Evolutionary conservation across 1,140 invertebrate species (phyloP).

Genomic region (Atta cephalotes): DNA sequence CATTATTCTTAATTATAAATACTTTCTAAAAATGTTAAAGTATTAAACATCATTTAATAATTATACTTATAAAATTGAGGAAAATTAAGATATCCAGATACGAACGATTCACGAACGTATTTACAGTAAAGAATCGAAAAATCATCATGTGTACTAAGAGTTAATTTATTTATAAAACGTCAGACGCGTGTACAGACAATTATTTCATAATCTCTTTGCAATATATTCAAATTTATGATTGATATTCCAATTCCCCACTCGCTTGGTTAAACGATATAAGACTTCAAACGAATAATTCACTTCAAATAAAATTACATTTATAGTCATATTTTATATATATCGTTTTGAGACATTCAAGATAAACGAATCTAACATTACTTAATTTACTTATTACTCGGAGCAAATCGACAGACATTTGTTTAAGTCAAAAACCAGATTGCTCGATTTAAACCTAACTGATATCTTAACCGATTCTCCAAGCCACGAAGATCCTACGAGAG

Average conservation of each 20-base stretch:
- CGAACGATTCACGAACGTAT: too few relatives aligned
- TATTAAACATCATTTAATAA: too few relatives aligned
- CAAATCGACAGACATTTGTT: conserved; percentile 6
- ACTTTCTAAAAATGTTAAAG: too few relatives aligned
- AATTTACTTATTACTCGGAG: not conserved
- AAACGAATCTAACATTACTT: not conserved
- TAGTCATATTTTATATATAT: not conserved
- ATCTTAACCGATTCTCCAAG: conserved; percentile 20
- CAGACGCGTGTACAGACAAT: not conserved
- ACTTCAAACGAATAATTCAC: not conserved
- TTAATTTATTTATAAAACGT: not conserved
- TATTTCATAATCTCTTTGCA: not conserved
- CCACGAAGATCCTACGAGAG: conserved; percentile 68
- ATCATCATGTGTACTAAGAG: too few relatives aligned
- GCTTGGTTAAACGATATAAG: not conserved
- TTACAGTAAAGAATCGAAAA: too few relatives aligned
- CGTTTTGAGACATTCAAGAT: not conserved
- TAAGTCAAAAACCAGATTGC: conserved; percentile 35
- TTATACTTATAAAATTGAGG: too few relatives aligned
- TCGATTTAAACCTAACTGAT: conserved; percentile 24
- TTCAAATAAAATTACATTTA: not conserved
- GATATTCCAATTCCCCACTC: not conserved
- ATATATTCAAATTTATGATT: not conserved
- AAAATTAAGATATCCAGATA: too few relatives aligned
- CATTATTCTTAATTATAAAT: too few relatives aligned